These are phyloP conservation scores for Masnerella sp. DNA, from an alignment of 2,888 invertebrate genomes.

Conservation along the genomic window DNA sequence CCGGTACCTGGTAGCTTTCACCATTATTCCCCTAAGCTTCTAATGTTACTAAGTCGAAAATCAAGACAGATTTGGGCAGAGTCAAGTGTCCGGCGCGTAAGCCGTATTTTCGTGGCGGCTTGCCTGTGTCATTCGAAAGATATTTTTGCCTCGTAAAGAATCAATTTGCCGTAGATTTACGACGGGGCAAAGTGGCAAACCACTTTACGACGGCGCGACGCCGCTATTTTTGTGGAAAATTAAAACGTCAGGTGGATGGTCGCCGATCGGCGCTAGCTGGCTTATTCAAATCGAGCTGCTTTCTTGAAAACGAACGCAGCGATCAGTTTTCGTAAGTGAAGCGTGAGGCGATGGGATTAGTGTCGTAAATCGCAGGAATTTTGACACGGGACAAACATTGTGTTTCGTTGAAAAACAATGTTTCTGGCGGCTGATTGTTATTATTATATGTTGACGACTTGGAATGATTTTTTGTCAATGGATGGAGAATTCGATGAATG, in stretches of 20 bases:
- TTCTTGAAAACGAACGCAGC: neutral
- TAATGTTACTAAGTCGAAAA: slow-evolving; percentile 49
- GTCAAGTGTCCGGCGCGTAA: slow-evolving; percentile 37
- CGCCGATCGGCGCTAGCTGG: slow-evolving; percentile 12
- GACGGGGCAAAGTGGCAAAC: slow-evolving; percentile 22
- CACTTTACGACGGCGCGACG: slow-evolving; percentile 8
- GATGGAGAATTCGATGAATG: no score
- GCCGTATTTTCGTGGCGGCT: slow-evolving; percentile 25
- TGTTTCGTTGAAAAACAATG: no score
- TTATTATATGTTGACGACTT: no score
- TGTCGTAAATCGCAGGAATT: neutral
- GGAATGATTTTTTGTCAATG: no score
- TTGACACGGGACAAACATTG: no score
- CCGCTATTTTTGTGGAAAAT: slow-evolving; percentile 29
- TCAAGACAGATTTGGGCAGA: slow-evolving; percentile 46
- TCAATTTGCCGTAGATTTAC: slow-evolving; percentile 42
- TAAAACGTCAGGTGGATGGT: slow-evolving; percentile 15
- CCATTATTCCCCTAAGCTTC: slow-evolving; percentile 40
- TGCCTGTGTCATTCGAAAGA: slow-evolving; percentile 41
- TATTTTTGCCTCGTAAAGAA: slow-evolving; percentile 42
- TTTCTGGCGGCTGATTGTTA: no score
- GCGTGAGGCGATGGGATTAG: slow-evolving; percentile 14
- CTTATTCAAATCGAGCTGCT: slow-evolving; percentile 9
- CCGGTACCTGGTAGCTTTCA: slow-evolving; percentile 42
- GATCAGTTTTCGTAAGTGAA: slow-evolving; percentile 9